Base-by-base conservation (phyloP, 2,888 invertebrate genomes). In the Plebejus melissa region DNA sequence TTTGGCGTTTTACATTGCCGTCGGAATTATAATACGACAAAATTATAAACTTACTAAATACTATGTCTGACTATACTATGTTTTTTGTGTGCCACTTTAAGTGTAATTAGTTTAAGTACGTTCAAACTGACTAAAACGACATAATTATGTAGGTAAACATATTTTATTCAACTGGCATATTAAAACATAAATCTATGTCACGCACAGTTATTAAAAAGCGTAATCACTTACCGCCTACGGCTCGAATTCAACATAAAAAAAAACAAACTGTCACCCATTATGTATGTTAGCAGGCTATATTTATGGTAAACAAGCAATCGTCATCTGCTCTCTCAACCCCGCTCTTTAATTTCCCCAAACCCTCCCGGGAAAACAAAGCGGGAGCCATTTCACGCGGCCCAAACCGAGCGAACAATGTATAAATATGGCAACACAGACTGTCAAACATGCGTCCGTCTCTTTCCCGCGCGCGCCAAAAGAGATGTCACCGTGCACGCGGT, bases 351-450 rank as follows among this genome's bases (percentile, higher is more conserved):
- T 90, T 90, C 86, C 90, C 87, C 88, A 90, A 91, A 89, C 90
- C 91, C 88, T 87, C 85, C 81, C 77, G 83, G 83, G 85, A 85
- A 90, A 88, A 91, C 89, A 91, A 91, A 89, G 87, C 85, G 83
- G 80, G 83, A 87, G 86, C 89, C 90, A 90, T 90, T 92, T 91
- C 91, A 90, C 91, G 89, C 91, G 89, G 87, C 86, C 90, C 86
- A 89, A 91, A 91, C 92, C 92, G 87, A 90, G 85, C 87, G 88
- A 88, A 91, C 91, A 92, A 91, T 89, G 86, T 87, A 84, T 86
- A 85, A 85, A 83, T 85, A 83, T 88, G 87, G 85, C 86, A 86
- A 85, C 85, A 87, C 86, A 80, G 77, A 83, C 80, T 81, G 84
- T 86, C 87, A 87, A 88, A 89, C 82, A 78, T 86, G 80, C 79